Percentiles rank a stretch among this genome's conserved stretches.
These are phyloP conservation scores for Subanguina moxae DNA, from an alignment of 1,140 invertebrate genomes.

Conservation along the genomic window DNA sequence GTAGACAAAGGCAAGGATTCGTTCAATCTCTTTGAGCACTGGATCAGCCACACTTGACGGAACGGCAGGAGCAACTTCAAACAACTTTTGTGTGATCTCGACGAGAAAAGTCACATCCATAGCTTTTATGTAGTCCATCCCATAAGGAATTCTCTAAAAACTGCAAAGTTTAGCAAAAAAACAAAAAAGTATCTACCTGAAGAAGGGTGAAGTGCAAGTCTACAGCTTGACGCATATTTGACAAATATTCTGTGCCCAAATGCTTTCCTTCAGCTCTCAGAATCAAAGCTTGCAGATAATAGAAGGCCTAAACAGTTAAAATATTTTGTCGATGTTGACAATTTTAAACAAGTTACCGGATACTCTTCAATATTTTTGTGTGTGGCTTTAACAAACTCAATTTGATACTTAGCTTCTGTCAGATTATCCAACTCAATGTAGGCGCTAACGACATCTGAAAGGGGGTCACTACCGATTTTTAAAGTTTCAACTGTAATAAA, in stretches of 20 bases:
- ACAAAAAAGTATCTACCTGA: slow-evolving; percentile 14
- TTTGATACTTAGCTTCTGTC: slow-evolving; percentile 35
- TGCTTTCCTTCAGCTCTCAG: slow-evolving; percentile 11
- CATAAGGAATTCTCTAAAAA: slow-evolving; percentile 67
- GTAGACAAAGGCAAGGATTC: slow-evolving; percentile 71
- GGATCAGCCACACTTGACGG: slow-evolving; percentile 62
- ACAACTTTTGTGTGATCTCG: slow-evolving; percentile 73
- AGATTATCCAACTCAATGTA: slow-evolving; percentile 30
- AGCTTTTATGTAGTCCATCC: slow-evolving; percentile 70
- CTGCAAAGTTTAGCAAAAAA: not conserved
- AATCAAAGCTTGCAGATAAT: slow-evolving; percentile 26
- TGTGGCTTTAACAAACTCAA: slow-evolving; percentile 39
- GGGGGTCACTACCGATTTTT: not conserved
- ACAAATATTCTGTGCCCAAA: slow-evolving; percentile 4
- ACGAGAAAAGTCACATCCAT: slow-evolving; percentile 82
- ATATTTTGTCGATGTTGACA: not conserved
- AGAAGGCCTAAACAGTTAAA: slow-evolving; percentile 18
- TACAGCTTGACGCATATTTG: slow-evolving; percentile 15
- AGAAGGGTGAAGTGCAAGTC: slow-evolving; percentile 27
- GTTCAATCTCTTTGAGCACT: slow-evolving; percentile 65
- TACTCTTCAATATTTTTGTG: slow-evolving; percentile 27
- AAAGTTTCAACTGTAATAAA: slow-evolving; percentile 9
- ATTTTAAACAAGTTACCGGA: slow-evolving; percentile 24
- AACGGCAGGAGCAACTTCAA: slow-evolving; percentile 70
- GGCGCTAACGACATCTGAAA: slow-evolving; percentile 34